Evolutionary conservation across 2,888 invertebrate species (phyloP), one percentile per base, ranked within the genome.

Genomic region (Achlya flavicornis): DNA sequence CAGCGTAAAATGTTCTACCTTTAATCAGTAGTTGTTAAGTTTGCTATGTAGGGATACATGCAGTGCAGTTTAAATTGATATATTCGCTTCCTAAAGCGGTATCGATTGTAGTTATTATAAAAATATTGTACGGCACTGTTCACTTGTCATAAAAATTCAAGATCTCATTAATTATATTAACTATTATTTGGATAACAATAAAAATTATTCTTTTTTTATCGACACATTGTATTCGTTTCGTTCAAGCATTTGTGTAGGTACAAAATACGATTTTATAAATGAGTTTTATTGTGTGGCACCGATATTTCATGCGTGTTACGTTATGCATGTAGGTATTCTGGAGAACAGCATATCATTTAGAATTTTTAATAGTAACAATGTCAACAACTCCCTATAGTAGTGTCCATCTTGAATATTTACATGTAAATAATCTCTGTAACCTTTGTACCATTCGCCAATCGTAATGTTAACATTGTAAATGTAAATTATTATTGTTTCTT

Each of bases 151-250:
- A 78, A 80, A 75, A 75, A 71, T 79, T 76, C 72, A 75, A 85
- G 87, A 87, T 87, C 87, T 87, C 87, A 87, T 83, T 86, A 84
- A 81, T 80, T 78, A 73, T 81, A 87, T 83, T 86, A 84, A 81
- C 79, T 78, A 74, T 81, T 73, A 72, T 72, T 78, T 74, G 73
- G 71, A 70, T 63, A 65, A 64, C 63, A 66, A 64, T 64, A 66
- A 43, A 66, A 64, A 64, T 57, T 62, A 62, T 61, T 48, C 41
- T 41, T 57, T 59, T 63, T 48, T 48, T 58, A n/a, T 26, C n/a
- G 19, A 53, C 19, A 53, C 19, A 19, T 53, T 48, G 19, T n/a
- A 19, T 16, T 53, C 10, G 16, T 53, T 48, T 53, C 19, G 10
- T 53, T 70, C 69, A 65, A 66, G 60, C 65, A 70, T 66, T 63